These are phyloP conservation scores for Pocillopora damicornis DNA, from an alignment of 64 coral and sea anemone genomes.

Conservation along the genomic window DNA sequence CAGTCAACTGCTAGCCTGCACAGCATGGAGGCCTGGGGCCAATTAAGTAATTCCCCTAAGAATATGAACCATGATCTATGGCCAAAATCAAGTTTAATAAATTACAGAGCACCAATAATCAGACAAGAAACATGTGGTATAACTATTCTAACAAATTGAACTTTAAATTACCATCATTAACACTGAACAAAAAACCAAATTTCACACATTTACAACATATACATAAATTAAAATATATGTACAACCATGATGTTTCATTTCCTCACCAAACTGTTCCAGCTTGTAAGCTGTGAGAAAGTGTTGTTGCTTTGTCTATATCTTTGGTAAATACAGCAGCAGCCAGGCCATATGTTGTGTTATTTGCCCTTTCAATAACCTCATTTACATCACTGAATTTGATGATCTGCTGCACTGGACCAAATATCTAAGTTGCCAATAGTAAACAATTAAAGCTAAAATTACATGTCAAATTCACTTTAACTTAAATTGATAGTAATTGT, in stretches of 20 bases:
- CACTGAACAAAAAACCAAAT: no score
- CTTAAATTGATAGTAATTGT: not conserved
- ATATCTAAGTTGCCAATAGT: constrained; percentile 55
- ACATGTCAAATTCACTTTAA: not conserved
- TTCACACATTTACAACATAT: no score
- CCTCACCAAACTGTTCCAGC: constrained; percentile 86
- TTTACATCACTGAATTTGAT: constrained; percentile 85
- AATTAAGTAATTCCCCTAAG: no score
- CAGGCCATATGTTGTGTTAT: constrained; percentile 88
- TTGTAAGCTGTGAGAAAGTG: constrained; percentile 57
- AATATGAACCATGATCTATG: no score
- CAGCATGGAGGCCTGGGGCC: no score
- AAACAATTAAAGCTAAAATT: not conserved
- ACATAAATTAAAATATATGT: not conserved
- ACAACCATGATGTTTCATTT: not conserved
- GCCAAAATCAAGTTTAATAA: no score
- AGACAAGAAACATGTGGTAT: no score
- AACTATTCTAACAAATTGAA: no score
- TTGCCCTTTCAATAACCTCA: constrained; percentile 94
- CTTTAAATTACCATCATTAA: no score
- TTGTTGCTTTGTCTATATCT: constrained; percentile 88
- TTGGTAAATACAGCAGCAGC: constrained; percentile 92
- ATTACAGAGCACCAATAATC: no score
- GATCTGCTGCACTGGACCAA: constrained; percentile 96
- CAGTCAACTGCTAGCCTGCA: no score